phyloP scores from a whole-genome alignment of 2,888 invertebrate species.

The Cryptocheilus praepositus region DNA sequence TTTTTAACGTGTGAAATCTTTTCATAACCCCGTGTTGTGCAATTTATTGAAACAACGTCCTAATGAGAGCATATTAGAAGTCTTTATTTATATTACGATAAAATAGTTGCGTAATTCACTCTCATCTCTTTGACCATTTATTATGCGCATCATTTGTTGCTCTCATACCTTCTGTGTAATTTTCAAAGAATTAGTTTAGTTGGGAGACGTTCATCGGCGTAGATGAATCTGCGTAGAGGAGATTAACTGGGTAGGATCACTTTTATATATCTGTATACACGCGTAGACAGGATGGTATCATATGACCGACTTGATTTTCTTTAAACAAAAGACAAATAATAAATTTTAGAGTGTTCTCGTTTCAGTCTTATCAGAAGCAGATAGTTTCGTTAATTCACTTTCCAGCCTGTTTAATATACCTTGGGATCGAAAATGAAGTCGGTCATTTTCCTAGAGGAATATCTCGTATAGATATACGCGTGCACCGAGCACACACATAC shows the following conservation, averaged over 20 bases:
- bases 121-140: not conserved
- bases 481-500: no score
- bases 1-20: slow-evolving; percentile 50
- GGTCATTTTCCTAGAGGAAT: no score
- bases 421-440: no score
- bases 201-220: slow-evolving; percentile 12
- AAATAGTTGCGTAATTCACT: slow-evolving; percentile 2
- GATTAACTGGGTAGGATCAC: slow-evolving; percentile 35
- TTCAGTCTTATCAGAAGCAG: no score
- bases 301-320: no score
- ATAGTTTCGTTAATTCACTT: no score
- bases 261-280: slow-evolving; percentile 41
- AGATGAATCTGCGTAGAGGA: slow-evolving; percentile 23
- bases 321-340: no score
- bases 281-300: not conserved
- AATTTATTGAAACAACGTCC: slow-evolving; percentile 27
- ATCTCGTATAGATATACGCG: no score
- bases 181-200: slow-evolving; percentile 20
- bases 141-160: not conserved
- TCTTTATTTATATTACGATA: slow-evolving; percentile 30
- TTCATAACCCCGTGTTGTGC: slow-evolving; percentile 37
- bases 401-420: no score
- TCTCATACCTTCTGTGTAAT: not conserved
- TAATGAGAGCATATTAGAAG: slow-evolving; percentile 18
- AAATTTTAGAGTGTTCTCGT: no score